Percentiles rank a stretch among this genome's conserved stretches.
Conservation (phyloP, 2,888 invertebrate genomes). For the Eupeodes latifasciatus region DNA sequence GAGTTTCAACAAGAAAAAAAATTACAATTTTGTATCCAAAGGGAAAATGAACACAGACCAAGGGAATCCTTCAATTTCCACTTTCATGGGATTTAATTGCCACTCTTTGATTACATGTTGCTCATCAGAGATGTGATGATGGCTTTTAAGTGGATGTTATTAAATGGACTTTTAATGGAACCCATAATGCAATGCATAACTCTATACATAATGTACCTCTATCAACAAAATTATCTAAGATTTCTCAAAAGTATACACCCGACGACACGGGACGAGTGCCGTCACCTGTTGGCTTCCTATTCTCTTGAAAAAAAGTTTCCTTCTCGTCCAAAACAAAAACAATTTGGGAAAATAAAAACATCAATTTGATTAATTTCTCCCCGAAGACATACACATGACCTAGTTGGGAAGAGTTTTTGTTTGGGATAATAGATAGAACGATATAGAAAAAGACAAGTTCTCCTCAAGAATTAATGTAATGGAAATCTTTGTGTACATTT, state of each 20-base stretch:
- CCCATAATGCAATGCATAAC: background rate
- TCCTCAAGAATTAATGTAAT: slow-evolving; percentile 6
- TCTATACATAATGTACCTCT: background rate
- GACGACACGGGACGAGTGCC: background rate
- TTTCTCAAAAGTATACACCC: slow-evolving; percentile 19
- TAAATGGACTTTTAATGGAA: slow-evolving; percentile 32
- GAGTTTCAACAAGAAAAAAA: background rate
- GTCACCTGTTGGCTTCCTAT: slow-evolving; percentile 23
- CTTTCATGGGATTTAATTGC: slow-evolving; percentile 49
- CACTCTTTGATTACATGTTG: slow-evolving; percentile 38
- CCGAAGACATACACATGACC: slow-evolving; percentile 37
- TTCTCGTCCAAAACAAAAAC: background rate
- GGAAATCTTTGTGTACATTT: background rate
- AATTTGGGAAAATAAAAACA: slow-evolving; percentile 8
- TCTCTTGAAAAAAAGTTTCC: background rate
- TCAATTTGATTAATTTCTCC: slow-evolving; percentile 30
- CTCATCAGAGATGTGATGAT: slow-evolving; percentile 42
- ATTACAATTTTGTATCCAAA: background rate
- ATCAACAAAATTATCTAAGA: slow-evolving; percentile 22
- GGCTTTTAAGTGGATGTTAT: slow-evolving; percentile 37
- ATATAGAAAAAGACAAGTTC: background rate
- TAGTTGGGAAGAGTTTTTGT: background rate
- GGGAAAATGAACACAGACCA: background rate
- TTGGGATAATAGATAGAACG: background rate
- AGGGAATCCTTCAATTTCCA: slow-evolving; percentile 30